phyloP scores from a whole-genome alignment of 2,888 invertebrate genomes.

The Diaphora mendica region DNA sequence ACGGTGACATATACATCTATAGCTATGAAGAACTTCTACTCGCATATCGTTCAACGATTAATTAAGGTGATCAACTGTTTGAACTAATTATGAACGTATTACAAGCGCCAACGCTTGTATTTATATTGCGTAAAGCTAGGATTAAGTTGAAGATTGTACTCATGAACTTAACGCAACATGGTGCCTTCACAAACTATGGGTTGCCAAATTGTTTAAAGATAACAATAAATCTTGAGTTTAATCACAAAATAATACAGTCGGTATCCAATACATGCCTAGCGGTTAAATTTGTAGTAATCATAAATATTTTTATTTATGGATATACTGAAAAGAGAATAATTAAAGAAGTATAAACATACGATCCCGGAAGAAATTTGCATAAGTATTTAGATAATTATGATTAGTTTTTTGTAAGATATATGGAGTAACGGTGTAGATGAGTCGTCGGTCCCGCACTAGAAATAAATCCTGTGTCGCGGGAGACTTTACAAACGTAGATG shows the following conservation, averaged over 20 bases:
- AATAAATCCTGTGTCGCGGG: no score
- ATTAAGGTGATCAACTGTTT: neutral
- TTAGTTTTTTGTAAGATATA: no score
- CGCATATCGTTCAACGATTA: neutral
- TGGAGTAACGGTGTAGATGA: no score
- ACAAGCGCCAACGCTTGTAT: neutral
- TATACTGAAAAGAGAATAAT: no score
- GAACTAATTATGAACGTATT: slow-evolving; percentile 4
- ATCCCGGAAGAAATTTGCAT: no score
- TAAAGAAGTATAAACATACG: no score
- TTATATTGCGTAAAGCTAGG: slow-evolving; percentile 3
- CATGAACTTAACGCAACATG: neutral
- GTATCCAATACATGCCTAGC: neutral
- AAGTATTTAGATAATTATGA: no score
- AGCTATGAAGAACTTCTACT: neutral
- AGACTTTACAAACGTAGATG: no score
- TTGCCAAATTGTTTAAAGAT: neutral
- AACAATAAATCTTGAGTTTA: neutral
- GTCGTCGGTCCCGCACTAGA: no score
- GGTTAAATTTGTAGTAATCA: neutral
- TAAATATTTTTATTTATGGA: neutral
- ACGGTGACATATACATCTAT: no score
- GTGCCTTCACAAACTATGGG: slow-evolving; percentile 4
- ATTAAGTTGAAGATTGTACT: slow-evolving; percentile 2
- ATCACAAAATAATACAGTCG: neutral